Percentiles rank a stretch among this genome's conserved stretches.
Conservation (phyloP, 2,888 invertebrate species). For the Nasonia oneida region DNA sequence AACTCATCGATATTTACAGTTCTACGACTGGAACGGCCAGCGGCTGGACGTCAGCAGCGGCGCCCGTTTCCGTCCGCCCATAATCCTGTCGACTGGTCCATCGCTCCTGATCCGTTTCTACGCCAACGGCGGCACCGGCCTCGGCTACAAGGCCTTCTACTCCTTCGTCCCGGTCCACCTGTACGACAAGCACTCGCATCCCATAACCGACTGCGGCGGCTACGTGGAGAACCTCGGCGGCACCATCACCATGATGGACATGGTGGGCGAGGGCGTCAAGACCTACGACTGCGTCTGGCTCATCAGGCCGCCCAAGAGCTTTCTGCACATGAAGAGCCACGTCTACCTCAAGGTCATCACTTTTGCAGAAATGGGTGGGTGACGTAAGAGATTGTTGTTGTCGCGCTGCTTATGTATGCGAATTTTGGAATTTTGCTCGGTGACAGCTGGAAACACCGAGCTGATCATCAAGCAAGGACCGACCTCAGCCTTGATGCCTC, state of each 20-base stretch:
- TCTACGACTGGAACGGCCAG: slow-evolving; percentile 86
- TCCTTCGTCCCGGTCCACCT: slow-evolving; percentile 79
- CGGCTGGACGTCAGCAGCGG: slow-evolving; percentile 85
- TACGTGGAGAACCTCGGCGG: slow-evolving; percentile 86
- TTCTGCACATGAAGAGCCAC: slow-evolving; percentile 85
- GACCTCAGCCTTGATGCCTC: slow-evolving; percentile 83
- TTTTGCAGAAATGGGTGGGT: slow-evolving; percentile 82
- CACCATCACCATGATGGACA: slow-evolving; percentile 88
- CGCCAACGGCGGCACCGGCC: slow-evolving; percentile 85
- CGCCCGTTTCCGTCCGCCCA: slow-evolving; percentile 85
- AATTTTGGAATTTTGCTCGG: not conserved
- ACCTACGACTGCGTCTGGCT: slow-evolving; percentile 87
- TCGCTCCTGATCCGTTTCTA: slow-evolving; percentile 84
- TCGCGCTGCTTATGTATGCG: no score
- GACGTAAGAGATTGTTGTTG: not conserved
- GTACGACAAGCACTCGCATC: slow-evolving; percentile 74
- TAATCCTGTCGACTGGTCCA: slow-evolving; percentile 84
- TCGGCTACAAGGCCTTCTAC: slow-evolving; percentile 85
- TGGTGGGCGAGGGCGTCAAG: slow-evolving; percentile 82
- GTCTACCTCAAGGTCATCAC: slow-evolving; percentile 83
- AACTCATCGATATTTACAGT: slow-evolving; percentile 75
- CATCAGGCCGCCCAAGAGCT: slow-evolving; percentile 84
- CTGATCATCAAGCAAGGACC: slow-evolving; percentile 85
- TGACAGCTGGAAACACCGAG: slow-evolving; percentile 82
- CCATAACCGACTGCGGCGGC: slow-evolving; percentile 84